Conservation (phyloP, 2,888 invertebrate species). For the Agrochola lota region DNA sequence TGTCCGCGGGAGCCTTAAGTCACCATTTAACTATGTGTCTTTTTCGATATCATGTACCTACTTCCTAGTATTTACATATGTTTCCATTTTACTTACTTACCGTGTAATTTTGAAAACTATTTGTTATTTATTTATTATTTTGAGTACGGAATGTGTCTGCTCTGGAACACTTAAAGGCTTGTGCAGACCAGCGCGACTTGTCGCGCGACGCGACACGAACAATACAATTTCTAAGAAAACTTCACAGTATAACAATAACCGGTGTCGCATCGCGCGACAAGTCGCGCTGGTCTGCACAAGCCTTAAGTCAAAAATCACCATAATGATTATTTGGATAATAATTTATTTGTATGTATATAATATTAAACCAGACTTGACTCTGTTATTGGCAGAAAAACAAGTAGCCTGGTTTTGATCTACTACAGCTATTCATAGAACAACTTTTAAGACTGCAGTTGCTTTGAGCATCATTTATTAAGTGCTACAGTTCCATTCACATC, state of each 20-base stretch:
- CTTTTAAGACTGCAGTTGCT: neutral
- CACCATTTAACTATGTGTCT: neutral
- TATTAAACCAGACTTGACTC: neutral
- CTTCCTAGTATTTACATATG: too few relatives aligned
- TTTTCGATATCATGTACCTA: neutral
- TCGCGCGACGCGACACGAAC: too few relatives aligned
- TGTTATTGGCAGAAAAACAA: neutral
- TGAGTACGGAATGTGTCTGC: neutral
- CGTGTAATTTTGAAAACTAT: neutral
- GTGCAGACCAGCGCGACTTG: too few relatives aligned
- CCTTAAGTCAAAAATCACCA: too few relatives aligned
- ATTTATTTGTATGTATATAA: neutral
- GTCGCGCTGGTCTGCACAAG: too few relatives aligned
- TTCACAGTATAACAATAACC: too few relatives aligned
- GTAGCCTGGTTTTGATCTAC: neutral
- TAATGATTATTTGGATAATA: neutral
- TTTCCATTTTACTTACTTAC: neutral
- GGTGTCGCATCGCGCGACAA: too few relatives aligned
- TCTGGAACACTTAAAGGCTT: too few relatives aligned
- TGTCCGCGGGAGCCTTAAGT: too few relatives aligned
- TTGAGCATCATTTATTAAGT: conserved; percentile 18
- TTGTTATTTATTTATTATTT: neutral
- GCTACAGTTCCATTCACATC: conserved; percentile 14
- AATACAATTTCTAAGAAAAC: too few relatives aligned
- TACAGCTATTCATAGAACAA: neutral